Conservation (phyloP, 2,113 vertebrate species). For the Orientallactaga bullata region DNA sequence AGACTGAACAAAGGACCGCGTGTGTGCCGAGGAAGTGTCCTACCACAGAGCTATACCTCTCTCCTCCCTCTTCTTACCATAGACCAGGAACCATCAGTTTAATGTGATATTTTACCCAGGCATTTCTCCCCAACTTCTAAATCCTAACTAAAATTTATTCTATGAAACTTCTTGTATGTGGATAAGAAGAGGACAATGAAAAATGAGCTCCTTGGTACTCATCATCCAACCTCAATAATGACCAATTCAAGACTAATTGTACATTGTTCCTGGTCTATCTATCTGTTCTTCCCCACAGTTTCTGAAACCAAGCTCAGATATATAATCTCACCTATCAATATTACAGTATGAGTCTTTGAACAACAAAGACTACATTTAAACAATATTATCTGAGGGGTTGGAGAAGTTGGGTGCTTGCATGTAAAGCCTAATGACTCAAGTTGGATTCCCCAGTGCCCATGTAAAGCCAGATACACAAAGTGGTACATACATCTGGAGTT, state of each 20-base stretch:
- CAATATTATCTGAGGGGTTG: too few relatives aligned
- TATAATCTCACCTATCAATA: neutral
- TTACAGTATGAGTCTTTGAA: slow-evolving; percentile 41
- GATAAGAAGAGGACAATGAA: neutral
- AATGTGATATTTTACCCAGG: neutral
- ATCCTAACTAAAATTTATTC: neutral
- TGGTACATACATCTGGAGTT: too few relatives aligned
- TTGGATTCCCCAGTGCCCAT: too few relatives aligned
- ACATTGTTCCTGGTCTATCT: neutral
- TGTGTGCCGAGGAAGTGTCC: neutral
- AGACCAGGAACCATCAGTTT: slow-evolving; percentile 25
- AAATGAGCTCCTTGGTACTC: neutral
- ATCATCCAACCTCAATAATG: slow-evolving; percentile 5
- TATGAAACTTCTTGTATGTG: neutral
- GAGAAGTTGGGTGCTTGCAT: too few relatives aligned
- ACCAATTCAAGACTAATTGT: neutral
- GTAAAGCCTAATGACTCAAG: too few relatives aligned
- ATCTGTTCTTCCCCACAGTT: neutral
- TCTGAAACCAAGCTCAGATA: slow-evolving; percentile 43
- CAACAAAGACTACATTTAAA: slow-evolving; percentile 5
- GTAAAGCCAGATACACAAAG: too few relatives aligned
- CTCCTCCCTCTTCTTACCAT: neutral
- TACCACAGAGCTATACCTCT: neutral
- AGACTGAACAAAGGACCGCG: neutral
- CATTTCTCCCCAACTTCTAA: slow-evolving; percentile 10